Evolutionary conservation across 1,140 invertebrate species (phyloP), one percentile per base, ranked within the genome.

Genomic region (Pogonomyrmex barbatus): DNA sequence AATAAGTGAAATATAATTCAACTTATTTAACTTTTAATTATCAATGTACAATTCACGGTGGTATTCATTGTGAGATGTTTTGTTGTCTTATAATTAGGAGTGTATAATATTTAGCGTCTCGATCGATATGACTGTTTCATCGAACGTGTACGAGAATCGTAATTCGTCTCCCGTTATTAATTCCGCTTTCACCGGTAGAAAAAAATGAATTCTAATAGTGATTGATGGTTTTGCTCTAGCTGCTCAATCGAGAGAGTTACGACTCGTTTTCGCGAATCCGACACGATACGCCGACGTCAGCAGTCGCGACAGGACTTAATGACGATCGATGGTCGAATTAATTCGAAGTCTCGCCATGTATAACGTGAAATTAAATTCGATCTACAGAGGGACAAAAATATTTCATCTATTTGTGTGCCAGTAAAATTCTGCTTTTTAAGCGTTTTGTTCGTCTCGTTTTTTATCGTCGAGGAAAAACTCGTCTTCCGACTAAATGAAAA

Each of bases 281-380:
- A 79, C 47, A 79, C 36, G 60, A 76, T 65, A 62, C 30, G 4
- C 8, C 47, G 12, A 79, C 73, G 8, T 76, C 39, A 60, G 39
- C 73, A 76, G 60, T 36, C 30, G 60, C 76, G 45, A 58, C 10
- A 4, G 73, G 68, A 83, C 54, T 58, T 68, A 71, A 83, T 83
- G 67, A 83, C 79, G 79, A 73, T 83, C 56, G 79, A 79, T 79
- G 60, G 33, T 30, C 45, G n/a, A 79, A 79, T 79, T 67, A 73
- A 83, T 71, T 73, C 42, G 2, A 17, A 83, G 3, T 60, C 68
- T 2, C 30, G 68, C 24, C 17, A 14, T 42, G 4, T 14, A 50
- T 14, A 71, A 14, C 3, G 17, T 45, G 24, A 76, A 76, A 76
- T 76, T 58, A 30, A 8, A 76, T 1, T 76, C 36, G 2, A 58